These are phyloP conservation scores for Pecten maximus DNA, from an alignment of 2,888 invertebrate genomes.

Conservation along the genomic window DNA sequence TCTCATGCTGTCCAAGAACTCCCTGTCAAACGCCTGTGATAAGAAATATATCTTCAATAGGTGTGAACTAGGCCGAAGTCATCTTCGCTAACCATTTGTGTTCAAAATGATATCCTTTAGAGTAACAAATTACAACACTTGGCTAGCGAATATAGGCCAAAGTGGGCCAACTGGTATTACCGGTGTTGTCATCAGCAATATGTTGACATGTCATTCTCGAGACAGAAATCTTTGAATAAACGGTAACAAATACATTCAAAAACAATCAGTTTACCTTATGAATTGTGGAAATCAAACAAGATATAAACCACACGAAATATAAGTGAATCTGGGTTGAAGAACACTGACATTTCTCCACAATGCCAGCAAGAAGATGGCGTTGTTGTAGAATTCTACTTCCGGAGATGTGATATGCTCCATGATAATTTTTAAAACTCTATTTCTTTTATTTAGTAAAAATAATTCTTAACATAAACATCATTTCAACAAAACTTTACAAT, in stretches of 20 bases:
- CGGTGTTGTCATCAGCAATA: neutral
- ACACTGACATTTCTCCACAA: constrained; percentile 23
- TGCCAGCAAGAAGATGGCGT: constrained; percentile 5
- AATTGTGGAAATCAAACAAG: neutral
- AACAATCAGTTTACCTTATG: neutral
- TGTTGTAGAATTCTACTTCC: constrained; percentile 29
- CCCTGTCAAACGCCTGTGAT: too few relatives aligned
- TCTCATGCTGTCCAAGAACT: too few relatives aligned
- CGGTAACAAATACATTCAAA: neutral
- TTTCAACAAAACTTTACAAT: too few relatives aligned
- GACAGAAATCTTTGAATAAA: neutral
- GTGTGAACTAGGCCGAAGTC: too few relatives aligned
- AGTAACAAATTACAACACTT: too few relatives aligned
- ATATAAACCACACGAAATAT: constrained; percentile 18
- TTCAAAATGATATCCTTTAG: too few relatives aligned
- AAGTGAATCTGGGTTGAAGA: neutral
- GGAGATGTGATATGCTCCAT: neutral
- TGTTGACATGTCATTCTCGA: neutral
- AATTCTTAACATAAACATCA: neutral
- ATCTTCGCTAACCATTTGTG: too few relatives aligned
- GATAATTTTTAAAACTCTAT: neutral
- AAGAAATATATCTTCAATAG: too few relatives aligned
- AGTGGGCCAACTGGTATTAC: too few relatives aligned
- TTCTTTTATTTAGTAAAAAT: neutral
- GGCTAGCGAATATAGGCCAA: too few relatives aligned